phyloP scores from a whole-genome alignment of 2,797 vertebrate genomes.

The Emys orbicularis region DNA sequence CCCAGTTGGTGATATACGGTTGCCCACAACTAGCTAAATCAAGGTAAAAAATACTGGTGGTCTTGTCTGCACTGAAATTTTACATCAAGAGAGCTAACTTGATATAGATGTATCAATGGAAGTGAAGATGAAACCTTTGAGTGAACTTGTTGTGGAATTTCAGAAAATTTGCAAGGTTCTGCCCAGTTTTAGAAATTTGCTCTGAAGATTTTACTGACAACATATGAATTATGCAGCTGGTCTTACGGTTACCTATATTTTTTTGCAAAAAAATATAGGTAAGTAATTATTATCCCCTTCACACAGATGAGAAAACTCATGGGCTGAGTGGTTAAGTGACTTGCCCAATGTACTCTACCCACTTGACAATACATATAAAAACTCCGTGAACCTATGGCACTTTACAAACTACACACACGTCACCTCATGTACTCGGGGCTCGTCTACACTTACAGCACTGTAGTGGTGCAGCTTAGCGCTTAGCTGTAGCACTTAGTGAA shows the following conservation, averaged over 20 bases:
- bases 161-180: not conserved
- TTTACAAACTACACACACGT: not conserved
- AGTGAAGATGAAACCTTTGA: not conserved
- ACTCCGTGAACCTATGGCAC: not conserved
- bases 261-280: not conserved
- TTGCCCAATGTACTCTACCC: not conserved
- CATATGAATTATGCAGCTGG: not conserved
- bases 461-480: not conserved
- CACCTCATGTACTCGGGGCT: not conserved
- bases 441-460: not conserved
- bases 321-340: not conserved
- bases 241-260: not conserved
- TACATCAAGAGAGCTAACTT: not conserved
- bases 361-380: not conserved
- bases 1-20: not conserved
- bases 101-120: not conserved
- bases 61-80: not conserved
- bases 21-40: not conserved
- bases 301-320: not conserved
- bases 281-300: not conserved
- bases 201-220: fast-evolving
- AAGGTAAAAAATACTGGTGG: not conserved
- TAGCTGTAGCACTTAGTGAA: too few species aligned
- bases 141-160: not conserved
- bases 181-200: not conserved